Conservation (phyloP, 1,140 invertebrate species). For the Sycobia sp. region DNA sequence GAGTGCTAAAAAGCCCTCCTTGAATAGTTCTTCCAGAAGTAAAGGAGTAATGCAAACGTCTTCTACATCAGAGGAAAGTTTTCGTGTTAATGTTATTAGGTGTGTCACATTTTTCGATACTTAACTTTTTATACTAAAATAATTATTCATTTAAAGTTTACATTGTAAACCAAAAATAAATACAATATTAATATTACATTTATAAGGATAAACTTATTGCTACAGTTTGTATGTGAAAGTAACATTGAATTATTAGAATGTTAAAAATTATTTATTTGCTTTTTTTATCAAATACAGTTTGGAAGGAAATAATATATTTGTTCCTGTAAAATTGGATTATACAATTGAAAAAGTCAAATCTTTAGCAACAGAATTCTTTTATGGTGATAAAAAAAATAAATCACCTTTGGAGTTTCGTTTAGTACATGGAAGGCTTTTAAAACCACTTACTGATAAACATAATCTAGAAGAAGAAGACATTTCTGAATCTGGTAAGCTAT, state of each 20-base stretch:
- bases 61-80: conserved; percentile 43
- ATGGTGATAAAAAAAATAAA: conserved; percentile 48
- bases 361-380: conserved; percentile 56
- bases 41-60: conserved; percentile 40
- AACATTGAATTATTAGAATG: not conserved
- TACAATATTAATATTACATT: not conserved
- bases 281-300: conserved; percentile 41
- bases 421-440: conserved; percentile 48
- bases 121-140: not conserved
- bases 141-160: not conserved
- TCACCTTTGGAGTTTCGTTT: conserved; percentile 48
- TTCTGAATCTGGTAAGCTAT: conserved; percentile 49
- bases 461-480: conserved; percentile 50
- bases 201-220: not conserved
- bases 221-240: not conserved
- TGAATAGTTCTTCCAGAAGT: conserved; percentile 42
- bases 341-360: conserved; percentile 55
- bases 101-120: conserved; percentile 24
- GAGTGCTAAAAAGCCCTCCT: conserved; percentile 44
- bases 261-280: not conserved
- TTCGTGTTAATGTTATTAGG: conserved; percentile 56
- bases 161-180: not conserved
- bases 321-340: conserved; percentile 49
- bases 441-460: conserved; percentile 49
- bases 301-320: conserved; percentile 49